Evolutionary conservation across 2,113 vertebrate species (phyloP).

Genomic region (Brienomyrus longianalis): DNA sequence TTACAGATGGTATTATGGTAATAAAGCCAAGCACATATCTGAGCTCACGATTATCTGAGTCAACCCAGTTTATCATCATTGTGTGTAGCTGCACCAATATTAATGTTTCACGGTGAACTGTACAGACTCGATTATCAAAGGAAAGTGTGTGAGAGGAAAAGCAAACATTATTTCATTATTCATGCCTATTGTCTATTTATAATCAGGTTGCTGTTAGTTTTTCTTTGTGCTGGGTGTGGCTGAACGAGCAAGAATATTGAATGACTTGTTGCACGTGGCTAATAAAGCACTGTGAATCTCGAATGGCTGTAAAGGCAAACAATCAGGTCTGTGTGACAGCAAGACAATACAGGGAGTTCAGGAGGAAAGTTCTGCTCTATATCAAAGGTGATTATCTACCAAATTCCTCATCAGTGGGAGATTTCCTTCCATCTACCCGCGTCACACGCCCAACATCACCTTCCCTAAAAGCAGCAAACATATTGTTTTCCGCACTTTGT

Average conservation of each 20-base stretch:
- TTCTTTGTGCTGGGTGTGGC: background rate
- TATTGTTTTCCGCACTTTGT: background rate
- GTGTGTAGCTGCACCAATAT: background rate
- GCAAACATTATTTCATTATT: slow-evolving; percentile 10
- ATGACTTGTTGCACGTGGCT: background rate
- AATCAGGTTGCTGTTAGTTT: background rate
- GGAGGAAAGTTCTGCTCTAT: background rate
- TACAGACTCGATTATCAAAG: background rate
- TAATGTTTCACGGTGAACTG: background rate
- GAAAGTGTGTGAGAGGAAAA: slow-evolving; percentile 33
- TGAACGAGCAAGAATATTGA: background rate
- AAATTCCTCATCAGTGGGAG: background rate
- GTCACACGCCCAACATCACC: background rate
- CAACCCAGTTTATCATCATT: background rate
- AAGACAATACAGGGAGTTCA: background rate
- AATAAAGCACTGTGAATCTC: background rate
- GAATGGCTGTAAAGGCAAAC: background rate
- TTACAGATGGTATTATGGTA: background rate
- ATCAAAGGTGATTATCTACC: background rate
- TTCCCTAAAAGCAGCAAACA: background rate
- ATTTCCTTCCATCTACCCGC: background rate
- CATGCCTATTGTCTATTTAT: background rate
- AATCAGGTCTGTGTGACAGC: background rate
- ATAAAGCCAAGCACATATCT: slow-evolving; percentile 9
- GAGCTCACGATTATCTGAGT: background rate